These are phyloP conservation scores for Halcyon smyrnensis DNA, from an alignment of 2,797 vertebrate species.

Conservation along the genomic window DNA sequence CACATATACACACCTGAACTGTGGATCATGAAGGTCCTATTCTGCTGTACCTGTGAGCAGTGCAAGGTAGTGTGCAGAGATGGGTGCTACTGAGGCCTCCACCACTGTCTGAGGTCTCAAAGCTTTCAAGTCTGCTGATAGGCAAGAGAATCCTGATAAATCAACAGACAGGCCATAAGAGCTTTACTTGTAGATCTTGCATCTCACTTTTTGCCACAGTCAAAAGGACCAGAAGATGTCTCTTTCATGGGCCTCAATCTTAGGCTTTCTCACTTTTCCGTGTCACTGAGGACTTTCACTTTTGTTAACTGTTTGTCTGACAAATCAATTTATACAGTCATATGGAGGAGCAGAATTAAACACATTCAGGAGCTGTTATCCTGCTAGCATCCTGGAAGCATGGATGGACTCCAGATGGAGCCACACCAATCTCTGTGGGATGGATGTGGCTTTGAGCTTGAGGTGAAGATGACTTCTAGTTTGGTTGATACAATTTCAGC, in stretches of 20 bases:
- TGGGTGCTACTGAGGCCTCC: not conserved
- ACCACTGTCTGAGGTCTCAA: not conserved
- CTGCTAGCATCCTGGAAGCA: not conserved
- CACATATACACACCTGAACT: rapidly evolving
- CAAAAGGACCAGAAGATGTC: not conserved
- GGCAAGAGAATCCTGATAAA: not conserved
- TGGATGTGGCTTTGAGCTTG: not conserved
- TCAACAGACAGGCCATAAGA: not conserved
- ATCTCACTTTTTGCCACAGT: not conserved
- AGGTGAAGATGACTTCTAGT: not conserved
- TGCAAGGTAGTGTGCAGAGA: not conserved
- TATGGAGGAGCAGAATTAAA: not conserved
- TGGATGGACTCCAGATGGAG: not conserved
- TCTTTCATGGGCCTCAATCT: not conserved
- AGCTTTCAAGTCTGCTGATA: not conserved
- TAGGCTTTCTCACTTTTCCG: not conserved
- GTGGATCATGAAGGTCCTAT: rapidly evolving
- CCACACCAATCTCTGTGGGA: rapidly evolving
- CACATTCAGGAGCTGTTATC: not conserved
- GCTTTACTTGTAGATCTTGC: rapidly evolving
- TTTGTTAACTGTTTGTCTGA: not conserved
- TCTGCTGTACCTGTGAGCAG: not conserved
- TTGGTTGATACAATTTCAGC: not conserved
- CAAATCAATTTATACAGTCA: not conserved
- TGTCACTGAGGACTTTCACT: not conserved